Conservation (phyloP, 2,113 vertebrate species). For the Macquaria ambigua region DNA sequence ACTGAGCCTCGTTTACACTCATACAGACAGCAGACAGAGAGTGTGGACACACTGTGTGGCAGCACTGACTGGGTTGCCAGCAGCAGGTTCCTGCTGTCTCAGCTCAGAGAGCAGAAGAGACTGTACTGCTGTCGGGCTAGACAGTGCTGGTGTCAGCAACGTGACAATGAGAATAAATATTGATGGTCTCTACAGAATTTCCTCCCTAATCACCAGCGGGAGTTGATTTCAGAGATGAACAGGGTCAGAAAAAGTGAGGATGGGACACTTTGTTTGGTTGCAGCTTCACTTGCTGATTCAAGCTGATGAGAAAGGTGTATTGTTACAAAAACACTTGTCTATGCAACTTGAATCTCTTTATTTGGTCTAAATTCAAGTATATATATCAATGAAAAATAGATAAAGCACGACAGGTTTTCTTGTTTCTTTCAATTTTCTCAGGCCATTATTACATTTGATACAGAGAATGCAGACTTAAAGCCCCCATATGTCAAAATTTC, state of each 20-base stretch:
- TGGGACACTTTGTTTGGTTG: background rate
- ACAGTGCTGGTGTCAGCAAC: constrained; percentile 41
- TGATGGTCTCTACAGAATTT: constrained; percentile 4
- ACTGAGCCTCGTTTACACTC: background rate
- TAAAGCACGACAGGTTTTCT: background rate
- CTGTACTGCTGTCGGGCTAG: background rate
- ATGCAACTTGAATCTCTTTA: background rate
- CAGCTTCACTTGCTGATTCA: background rate
- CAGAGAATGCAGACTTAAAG: background rate
- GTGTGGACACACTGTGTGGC: constrained; percentile 31
- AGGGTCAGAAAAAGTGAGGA: constrained; percentile 9
- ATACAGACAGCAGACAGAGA: constrained; percentile 29
- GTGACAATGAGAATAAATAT: constrained; percentile 40
- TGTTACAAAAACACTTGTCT: background rate
- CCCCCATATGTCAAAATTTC: too few species aligned
- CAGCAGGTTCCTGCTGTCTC: constrained; percentile 44
- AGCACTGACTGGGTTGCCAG: constrained; percentile 12
- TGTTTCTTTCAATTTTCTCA: background rate
- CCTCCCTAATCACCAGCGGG: constrained; percentile 32
- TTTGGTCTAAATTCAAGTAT: background rate
- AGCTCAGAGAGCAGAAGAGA: constrained; percentile 27
- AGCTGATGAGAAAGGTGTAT: background rate
- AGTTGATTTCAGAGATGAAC: background rate
- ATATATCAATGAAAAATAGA: background rate
- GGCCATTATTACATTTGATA: background rate